A percentile compares a stretch with the other conserved stretches of the same genome.
Conservation (phyloP, 2,797 vertebrate species). For the Argentina silus region DNA sequence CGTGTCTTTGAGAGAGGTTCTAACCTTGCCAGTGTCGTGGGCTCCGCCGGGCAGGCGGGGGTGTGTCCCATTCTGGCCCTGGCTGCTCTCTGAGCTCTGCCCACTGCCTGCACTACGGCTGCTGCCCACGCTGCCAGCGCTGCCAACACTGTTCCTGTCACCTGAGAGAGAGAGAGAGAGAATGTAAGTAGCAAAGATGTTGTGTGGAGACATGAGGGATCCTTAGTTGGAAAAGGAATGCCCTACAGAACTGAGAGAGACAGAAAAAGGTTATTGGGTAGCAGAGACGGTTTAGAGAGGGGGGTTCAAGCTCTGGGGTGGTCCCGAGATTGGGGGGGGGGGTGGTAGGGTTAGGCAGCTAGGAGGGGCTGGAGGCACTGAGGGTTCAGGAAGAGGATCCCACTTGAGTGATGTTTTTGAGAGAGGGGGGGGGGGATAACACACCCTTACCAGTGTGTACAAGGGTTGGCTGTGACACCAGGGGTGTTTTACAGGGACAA, state of each 20-base stretch:
- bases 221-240: background rate
- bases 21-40: constrained; percentile 55
- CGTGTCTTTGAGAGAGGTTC: too few species aligned
- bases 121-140: constrained; percentile 86
- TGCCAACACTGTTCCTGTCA: constrained; percentile 89
- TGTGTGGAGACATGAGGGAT: background rate
- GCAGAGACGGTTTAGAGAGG: background rate
- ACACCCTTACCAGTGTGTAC: background rate
- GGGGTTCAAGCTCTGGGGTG: background rate
- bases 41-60: constrained; percentile 20
- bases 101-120: constrained; percentile 90
- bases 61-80: constrained; percentile 71
- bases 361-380: background rate
- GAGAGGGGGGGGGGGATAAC: background rate
- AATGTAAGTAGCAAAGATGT: background rate
- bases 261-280: background rate
- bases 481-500: constrained; percentile 24
- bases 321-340: background rate
- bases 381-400: too few species aligned
- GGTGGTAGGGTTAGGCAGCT: background rate
- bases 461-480: background rate
- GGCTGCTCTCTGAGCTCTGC: constrained; percentile 88
- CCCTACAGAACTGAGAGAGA: background rate
- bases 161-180: constrained; percentile 57
- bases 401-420: background rate